Evolutionary conservation across 2,888 invertebrate genomes (phyloP).

Genomic region (Galeopsomyia nigrocyanea): DNA sequence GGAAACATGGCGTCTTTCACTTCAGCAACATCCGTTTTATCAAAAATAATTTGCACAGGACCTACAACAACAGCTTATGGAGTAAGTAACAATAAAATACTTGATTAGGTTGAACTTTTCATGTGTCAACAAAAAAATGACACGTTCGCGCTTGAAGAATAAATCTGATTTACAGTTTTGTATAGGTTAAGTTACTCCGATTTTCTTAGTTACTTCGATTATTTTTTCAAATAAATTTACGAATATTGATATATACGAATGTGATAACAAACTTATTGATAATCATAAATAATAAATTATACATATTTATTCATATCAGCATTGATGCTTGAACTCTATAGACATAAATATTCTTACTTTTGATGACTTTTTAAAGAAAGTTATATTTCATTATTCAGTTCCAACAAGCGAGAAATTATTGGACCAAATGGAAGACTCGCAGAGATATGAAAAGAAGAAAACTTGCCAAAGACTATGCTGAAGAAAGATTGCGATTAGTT

Average conservation of each 20-base stretch:
- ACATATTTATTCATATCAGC: background rate
- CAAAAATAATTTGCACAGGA: constrained; percentile 49
- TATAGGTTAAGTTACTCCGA: background rate
- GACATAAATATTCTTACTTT: no score
- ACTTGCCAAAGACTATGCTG: constrained; percentile 80
- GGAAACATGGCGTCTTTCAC: constrained; percentile 23
- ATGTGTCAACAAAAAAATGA: background rate
- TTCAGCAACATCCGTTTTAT: constrained; percentile 36
- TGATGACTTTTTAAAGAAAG: background rate
- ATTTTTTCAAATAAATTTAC: no score
- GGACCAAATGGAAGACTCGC: constrained; percentile 87
- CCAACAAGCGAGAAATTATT: constrained; percentile 81
- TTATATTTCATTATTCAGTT: constrained; percentile 69
- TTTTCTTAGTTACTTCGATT: no score
- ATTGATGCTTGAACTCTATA: no score
- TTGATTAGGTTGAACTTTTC: constrained; percentile 25
- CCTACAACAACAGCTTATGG: constrained; percentile 43
- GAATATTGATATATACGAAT: no score
- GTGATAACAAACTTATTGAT: no score
- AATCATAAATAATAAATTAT: no score
- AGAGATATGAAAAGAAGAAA: constrained; percentile 88
- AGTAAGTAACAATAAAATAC: constrained; percentile 51
- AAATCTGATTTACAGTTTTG: background rate
- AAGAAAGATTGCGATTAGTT: constrained; percentile 84
- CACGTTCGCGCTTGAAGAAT: no score